Evolutionary conservation across 2,888 invertebrate genomes (phyloP).

Genomic region (Cheiracanthium punctorium): DNA sequence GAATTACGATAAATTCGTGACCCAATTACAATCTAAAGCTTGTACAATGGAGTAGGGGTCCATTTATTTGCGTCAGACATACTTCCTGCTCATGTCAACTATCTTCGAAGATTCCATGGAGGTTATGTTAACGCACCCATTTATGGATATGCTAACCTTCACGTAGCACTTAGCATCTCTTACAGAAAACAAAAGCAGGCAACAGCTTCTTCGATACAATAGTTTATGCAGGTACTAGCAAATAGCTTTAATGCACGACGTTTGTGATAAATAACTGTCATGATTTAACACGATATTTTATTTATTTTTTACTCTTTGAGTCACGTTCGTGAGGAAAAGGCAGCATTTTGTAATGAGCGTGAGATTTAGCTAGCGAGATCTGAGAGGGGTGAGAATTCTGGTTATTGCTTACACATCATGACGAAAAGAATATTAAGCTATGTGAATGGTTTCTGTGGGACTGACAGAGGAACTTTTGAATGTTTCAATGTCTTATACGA

Average conservation of each 20-base stretch:
- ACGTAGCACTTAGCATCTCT: not conserved
- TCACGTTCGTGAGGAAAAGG: conserved; percentile 19
- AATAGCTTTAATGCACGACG: conserved; percentile 15
- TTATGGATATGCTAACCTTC: not conserved
- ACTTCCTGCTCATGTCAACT: not conserved
- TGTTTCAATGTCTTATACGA: no score
- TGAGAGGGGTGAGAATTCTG: no score
- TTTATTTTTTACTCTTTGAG: not conserved
- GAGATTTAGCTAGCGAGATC: no score
- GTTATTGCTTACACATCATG: no score
- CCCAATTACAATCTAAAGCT: not conserved
- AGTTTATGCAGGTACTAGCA: not conserved
- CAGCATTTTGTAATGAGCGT: not conserved
- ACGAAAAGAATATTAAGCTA: no score
- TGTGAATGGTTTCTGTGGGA: no score
- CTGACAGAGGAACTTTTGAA: no score
- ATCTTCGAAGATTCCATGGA: not conserved
- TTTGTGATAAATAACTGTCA: conserved; percentile 26
- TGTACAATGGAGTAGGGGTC: not conserved
- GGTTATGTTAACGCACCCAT: not conserved
- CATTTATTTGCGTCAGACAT: not conserved
- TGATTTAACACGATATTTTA: conserved; percentile 4
- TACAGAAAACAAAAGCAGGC: not conserved
- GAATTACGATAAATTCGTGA: not conserved
- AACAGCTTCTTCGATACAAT: not conserved